Evolutionary conservation across 2,888 invertebrate species (phyloP).

Genomic region (Catocala fraxini): DNA sequence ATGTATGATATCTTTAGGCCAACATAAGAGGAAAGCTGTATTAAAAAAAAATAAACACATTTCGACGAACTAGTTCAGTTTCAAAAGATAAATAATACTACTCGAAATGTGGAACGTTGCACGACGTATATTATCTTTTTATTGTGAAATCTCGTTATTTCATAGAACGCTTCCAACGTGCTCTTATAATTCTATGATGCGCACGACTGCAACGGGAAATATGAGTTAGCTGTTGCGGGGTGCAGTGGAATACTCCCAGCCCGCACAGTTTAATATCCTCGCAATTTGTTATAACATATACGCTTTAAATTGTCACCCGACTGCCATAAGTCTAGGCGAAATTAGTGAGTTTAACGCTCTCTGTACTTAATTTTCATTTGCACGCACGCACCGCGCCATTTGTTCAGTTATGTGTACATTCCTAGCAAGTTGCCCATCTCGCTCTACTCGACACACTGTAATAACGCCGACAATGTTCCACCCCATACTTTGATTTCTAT

Average conservation of each 20-base stretch:
- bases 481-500: conserved; percentile 41
- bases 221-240: conserved; percentile 62
- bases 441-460: conserved; percentile 32
- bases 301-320: conserved; percentile 67
- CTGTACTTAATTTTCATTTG: conserved; percentile 70
- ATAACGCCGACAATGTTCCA: conserved; percentile 24
- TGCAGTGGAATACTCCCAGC: conserved; percentile 51
- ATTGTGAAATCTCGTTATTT: conserved; percentile 46
- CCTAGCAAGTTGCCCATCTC: conserved; percentile 25
- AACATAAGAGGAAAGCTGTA: too few relatives aligned
- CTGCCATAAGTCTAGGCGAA: conserved; percentile 67
- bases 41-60: too few relatives aligned
- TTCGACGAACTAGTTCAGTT: too few relatives aligned
- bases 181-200: conserved; percentile 39
- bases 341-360: conserved; percentile 67
- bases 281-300: conserved; percentile 71
- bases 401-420: conserved; percentile 38
- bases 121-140: conserved; percentile 38
- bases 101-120: conserved; percentile 20
- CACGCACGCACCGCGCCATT: conserved; percentile 50
- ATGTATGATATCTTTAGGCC: too few relatives aligned
- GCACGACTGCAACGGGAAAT: conserved; percentile 63
- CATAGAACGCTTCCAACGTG: conserved; percentile 35
- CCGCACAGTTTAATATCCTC: conserved; percentile 73
- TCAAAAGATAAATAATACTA: conserved; percentile 33